Conservation (phyloP, 2,113 vertebrate genomes). For the Haemorhous mexicanus region DNA sequence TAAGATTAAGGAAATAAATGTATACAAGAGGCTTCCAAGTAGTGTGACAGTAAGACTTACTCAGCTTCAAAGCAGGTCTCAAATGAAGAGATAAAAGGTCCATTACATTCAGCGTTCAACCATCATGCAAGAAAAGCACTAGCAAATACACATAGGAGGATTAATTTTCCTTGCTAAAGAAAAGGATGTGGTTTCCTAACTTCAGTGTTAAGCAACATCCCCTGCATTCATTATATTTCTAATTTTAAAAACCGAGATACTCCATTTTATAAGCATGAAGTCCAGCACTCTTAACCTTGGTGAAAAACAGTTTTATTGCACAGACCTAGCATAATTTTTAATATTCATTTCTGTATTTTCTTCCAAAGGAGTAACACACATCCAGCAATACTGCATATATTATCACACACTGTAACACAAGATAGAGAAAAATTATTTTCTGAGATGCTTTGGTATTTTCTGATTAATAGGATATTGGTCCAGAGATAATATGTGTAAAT, state of each 20-base stretch:
- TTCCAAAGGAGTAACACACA: neutral
- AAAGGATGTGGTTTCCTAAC: neutral
- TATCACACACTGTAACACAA: neutral
- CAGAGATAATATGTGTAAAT: neutral
- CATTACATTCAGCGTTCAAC: neutral
- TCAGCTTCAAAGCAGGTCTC: neutral
- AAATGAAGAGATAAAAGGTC: neutral
- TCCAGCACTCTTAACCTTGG: neutral
- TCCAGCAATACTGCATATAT: neutral
- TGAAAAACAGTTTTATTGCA: neutral
- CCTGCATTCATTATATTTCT: neutral
- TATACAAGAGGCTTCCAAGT: neutral
- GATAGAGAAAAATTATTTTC: neutral
- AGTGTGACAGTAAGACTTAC: neutral
- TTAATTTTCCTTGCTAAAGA: neutral
- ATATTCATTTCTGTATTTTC: neutral
- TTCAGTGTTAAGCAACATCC: neutral
- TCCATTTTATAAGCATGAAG: neutral
- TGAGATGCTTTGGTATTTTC: neutral
- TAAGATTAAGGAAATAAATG: constrained; percentile 4
- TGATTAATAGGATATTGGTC: neutral
- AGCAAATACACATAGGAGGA: neutral
- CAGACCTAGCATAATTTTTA: neutral
- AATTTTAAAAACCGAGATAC: neutral
- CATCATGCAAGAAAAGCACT: neutral